Evolutionary conservation across 2,113 vertebrate genomes (phyloP).

Genomic region (Xenopus tropicalis): DNA sequence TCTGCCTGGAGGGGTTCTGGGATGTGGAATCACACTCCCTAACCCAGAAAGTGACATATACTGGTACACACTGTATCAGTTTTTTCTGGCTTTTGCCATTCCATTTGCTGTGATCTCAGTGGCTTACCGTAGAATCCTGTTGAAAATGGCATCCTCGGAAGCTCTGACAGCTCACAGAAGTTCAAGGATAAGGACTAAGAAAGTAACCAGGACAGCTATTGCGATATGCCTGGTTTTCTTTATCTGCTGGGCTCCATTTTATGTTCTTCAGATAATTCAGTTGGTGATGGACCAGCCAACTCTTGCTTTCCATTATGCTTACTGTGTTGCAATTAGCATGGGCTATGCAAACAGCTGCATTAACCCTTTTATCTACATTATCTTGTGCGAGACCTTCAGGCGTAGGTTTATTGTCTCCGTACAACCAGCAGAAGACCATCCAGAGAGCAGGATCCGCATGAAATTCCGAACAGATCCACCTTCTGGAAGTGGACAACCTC

Average conservation of each 20-base stretch:
- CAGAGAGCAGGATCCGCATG: slow-evolving; percentile 29
- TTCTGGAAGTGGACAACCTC: slow-evolving; percentile 36
- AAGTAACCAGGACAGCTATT: slow-evolving; percentile 46
- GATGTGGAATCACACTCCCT: slow-evolving; percentile 53
- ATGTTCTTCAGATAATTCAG: slow-evolving; percentile 53
- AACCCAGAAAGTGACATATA: slow-evolving; percentile 52
- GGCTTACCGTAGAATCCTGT: slow-evolving; percentile 54
- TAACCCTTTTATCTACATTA: slow-evolving; percentile 59
- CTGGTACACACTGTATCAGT: slow-evolving; percentile 66
- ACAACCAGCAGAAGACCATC: slow-evolving; percentile 48
- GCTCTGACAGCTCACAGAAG: slow-evolving; percentile 46
- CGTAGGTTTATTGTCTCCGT: slow-evolving; percentile 49
- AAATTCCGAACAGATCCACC: background rate
- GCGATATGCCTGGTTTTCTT: slow-evolving; percentile 54
- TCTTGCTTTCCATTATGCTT: slow-evolving; percentile 51
- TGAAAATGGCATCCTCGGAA: slow-evolving; percentile 51
- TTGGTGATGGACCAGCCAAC: slow-evolving; percentile 47
- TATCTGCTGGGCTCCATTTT: slow-evolving; percentile 57
- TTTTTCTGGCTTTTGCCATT: slow-evolving; percentile 61
- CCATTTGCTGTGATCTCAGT: slow-evolving; percentile 53
- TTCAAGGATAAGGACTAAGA: slow-evolving; percentile 44
- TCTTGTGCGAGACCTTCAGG: slow-evolving; percentile 51
- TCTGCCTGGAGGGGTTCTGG: slow-evolving; percentile 48
- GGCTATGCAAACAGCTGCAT: slow-evolving; percentile 58
- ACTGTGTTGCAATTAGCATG: slow-evolving; percentile 54